A percentile compares a stretch with the other conserved stretches of the same genome.
Evolutionary conservation across 2,797 vertebrate genomes (phyloP).

Genomic region (Huso huso): DNA sequence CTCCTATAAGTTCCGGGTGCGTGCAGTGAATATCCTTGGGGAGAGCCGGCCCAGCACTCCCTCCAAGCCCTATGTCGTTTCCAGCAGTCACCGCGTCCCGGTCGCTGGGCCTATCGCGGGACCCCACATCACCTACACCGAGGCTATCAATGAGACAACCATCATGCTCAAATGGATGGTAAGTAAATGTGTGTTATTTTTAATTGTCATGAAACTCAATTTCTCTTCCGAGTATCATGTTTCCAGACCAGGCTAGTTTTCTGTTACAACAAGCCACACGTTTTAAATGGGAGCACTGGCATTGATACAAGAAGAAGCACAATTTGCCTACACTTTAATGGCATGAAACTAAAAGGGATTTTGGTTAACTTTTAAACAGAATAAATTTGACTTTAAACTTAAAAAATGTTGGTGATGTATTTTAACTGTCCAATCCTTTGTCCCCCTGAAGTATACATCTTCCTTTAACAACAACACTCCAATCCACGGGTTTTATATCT

Average conservation of each 20-base stretch:
- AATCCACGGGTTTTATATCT: constrained; percentile 96
- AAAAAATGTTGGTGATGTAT: too few relatives aligned
- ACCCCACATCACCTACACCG: constrained; percentile 96
- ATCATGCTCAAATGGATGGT: constrained; percentile 98
- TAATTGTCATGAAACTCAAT: too few relatives aligned
- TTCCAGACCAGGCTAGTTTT: too few relatives aligned
- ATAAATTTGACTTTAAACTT: too few relatives aligned
- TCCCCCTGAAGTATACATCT: constrained; percentile 67
- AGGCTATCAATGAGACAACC: constrained; percentile 92
- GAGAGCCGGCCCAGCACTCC: constrained; percentile 84
- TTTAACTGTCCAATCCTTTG: neutral
- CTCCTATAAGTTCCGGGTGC: constrained; percentile 94
- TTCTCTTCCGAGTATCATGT: too few relatives aligned
- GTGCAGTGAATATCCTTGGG: constrained; percentile 88
- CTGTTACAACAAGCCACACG: too few relatives aligned
- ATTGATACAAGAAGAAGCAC: too few relatives aligned
- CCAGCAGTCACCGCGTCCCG: constrained; percentile 69
- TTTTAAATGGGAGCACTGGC: too few relatives aligned
- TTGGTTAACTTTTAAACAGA: too few relatives aligned
- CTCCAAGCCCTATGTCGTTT: constrained; percentile 83
- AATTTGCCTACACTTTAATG: too few relatives aligned
- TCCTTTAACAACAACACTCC: constrained; percentile 91
- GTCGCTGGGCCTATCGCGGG: constrained; percentile 81
- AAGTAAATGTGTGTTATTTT: constrained; percentile 26
- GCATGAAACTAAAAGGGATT: too few relatives aligned